phyloP scores from a whole-genome alignment of 2,888 invertebrate species.

The Lochmaea capreae region DNA sequence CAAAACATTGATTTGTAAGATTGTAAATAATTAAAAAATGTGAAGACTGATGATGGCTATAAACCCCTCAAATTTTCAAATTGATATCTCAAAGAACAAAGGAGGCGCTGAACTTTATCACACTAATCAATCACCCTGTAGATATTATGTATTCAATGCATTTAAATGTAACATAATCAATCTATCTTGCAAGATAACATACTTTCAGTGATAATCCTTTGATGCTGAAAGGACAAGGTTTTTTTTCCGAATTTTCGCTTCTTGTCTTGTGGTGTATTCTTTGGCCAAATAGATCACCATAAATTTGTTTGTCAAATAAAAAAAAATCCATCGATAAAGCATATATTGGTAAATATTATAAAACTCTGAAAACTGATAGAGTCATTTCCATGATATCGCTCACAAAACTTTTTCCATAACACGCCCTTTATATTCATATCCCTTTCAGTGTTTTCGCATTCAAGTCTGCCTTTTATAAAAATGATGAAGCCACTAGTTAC shows the following conservation, averaged over 20 bases:
- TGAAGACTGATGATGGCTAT: too few species aligned
- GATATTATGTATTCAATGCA: background rate
- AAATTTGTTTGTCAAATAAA: slow-evolving; percentile 1
- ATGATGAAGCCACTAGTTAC: slow-evolving; percentile 25
- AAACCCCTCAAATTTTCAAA: too few species aligned
- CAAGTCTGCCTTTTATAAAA: slow-evolving; percentile 28
- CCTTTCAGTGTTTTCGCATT: slow-evolving; percentile 28
- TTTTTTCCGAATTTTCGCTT: too few species aligned
- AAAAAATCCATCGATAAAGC: background rate
- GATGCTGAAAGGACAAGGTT: too few species aligned
- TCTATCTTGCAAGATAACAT: too few species aligned
- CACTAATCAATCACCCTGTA: too few species aligned
- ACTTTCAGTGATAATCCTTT: too few species aligned
- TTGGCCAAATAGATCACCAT: background rate
- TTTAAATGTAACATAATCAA: background rate
- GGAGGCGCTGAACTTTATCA: too few species aligned
- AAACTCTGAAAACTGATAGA: slow-evolving; percentile 8
- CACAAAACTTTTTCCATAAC: slow-evolving; percentile 26
- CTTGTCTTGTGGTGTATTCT: too few species aligned
- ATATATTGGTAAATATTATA: background rate
- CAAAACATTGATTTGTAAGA: too few species aligned
- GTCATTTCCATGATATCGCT: slow-evolving; percentile 29
- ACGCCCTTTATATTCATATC: slow-evolving; percentile 32
- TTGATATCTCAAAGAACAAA: too few species aligned
- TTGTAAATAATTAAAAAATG: too few species aligned